phyloP scores from a whole-genome alignment of 2,113 vertebrate species.

The Catharus fuscescens region DNA sequence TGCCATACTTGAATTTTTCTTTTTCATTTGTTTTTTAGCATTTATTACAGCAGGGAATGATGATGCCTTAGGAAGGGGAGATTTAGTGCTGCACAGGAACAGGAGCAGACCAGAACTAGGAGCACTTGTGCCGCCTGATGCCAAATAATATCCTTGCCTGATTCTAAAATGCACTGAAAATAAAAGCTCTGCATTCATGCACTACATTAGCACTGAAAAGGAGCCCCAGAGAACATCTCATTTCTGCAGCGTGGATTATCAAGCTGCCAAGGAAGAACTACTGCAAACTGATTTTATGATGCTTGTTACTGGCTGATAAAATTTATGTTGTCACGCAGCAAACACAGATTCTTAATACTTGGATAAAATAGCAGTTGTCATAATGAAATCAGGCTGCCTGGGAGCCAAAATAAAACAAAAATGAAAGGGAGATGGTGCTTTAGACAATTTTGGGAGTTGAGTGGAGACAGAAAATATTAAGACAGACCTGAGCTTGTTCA shows the following conservation, averaged over 20 bases:
- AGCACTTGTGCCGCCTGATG: not conserved
- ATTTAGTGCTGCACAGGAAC: not conserved
- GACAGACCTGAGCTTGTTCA: not conserved
- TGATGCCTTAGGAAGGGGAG: not conserved
- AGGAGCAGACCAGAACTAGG: not conserved
- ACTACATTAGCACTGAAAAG: not conserved
- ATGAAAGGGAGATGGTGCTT: not conserved
- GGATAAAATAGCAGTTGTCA: not conserved
- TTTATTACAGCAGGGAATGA: not conserved
- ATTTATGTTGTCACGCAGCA: not conserved
- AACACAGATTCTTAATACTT: not conserved
- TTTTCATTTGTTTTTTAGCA: conserved; percentile 15
- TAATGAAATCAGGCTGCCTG: conserved; percentile 24
- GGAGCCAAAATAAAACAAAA: not conserved
- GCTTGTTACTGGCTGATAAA: conserved; percentile 13
- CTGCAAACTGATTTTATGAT: conserved; percentile 25
- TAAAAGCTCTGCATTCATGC: conserved; percentile 17
- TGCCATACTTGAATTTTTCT: not conserved
- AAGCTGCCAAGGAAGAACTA: conserved; percentile 19
- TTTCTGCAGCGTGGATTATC: conserved; percentile 9
- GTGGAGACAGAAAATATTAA: not conserved
- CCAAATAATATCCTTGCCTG: not conserved
- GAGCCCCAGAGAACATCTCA: conserved; percentile 13
- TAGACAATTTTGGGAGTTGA: not conserved
- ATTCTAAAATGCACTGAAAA: not conserved